These are phyloP conservation scores for Diachrysia chrysitis DNA, from an alignment of 2,888 invertebrate genomes.

Conservation along the genomic window DNA sequence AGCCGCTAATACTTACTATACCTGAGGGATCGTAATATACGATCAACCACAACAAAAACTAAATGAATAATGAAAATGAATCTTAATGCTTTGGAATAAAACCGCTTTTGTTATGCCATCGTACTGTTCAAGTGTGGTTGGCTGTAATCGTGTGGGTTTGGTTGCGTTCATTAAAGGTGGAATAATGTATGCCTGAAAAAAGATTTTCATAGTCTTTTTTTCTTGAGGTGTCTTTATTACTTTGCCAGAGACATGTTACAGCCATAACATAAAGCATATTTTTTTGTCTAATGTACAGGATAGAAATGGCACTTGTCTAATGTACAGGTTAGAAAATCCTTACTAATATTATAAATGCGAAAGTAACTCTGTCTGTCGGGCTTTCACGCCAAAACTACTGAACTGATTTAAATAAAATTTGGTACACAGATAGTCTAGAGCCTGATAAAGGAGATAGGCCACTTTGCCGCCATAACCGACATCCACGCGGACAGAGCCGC, in stretches of 20 bases:
- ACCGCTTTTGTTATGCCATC: background rate
- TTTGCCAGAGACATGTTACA: background rate
- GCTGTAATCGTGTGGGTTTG: background rate
- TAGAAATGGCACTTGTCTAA: too few species aligned
- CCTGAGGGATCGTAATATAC: conserved; percentile 22
- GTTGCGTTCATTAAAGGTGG: background rate
- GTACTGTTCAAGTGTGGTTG: background rate
- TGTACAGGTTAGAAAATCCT: too few species aligned
- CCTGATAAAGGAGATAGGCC: too few species aligned
- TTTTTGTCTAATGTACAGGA: background rate
- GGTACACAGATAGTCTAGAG: too few species aligned
- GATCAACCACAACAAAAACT: conserved; percentile 6
- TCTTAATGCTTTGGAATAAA: background rate
- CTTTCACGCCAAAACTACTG: too few species aligned
- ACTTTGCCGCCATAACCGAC: too few species aligned
- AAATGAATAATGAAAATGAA: background rate
- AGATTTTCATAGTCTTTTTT: background rate
- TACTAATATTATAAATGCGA: too few species aligned
- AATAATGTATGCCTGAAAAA: conserved; percentile 1
- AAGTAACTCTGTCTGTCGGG: too few species aligned
- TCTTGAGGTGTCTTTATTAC: background rate
- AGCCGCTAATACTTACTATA: conserved; percentile 29
- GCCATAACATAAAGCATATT: background rate
- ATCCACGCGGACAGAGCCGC: too few species aligned
- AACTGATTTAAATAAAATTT: too few species aligned